Conservation (phyloP, 2,888 invertebrate species). For the Ophioninae sp. region DNA sequence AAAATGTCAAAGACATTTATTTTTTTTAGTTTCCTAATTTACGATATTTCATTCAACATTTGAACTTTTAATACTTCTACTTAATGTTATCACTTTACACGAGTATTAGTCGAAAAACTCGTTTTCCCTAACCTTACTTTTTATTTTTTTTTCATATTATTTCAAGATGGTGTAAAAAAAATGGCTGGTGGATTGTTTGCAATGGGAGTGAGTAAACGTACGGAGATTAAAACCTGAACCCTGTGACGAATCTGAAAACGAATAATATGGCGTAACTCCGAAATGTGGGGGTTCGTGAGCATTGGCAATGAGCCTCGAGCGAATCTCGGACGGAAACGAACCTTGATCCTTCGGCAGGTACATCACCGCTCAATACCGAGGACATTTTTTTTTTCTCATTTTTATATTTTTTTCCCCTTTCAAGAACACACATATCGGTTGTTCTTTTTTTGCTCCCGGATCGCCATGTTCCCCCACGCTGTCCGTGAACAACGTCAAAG, state of each 20-base stretch:
- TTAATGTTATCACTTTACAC: too few relatives aligned
- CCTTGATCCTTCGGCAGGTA: conserved; percentile 37
- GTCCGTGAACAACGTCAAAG: conserved; percentile 16
- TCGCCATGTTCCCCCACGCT: background rate
- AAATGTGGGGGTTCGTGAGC: conserved; percentile 10
- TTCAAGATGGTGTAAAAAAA: background rate
- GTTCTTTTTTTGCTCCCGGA: conserved; percentile 7
- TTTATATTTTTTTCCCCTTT: conserved; percentile 8
- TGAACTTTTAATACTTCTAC: too few relatives aligned
- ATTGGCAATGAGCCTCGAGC: conserved; percentile 3
- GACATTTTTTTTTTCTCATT: background rate
- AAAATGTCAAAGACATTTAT: too few relatives aligned
- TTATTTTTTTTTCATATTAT: background rate
- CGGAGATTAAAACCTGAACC: background rate
- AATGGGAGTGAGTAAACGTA: background rate
- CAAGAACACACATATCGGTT: conserved; percentile 4
- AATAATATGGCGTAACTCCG: background rate
- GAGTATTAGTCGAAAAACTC: too few relatives aligned
- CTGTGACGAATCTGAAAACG: background rate
- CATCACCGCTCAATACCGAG: conserved; percentile 5
- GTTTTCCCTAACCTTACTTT: background rate
- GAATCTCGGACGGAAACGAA: conserved; percentile 18
- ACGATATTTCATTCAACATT: too few relatives aligned
- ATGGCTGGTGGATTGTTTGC: background rate
- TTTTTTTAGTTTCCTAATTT: too few relatives aligned